Conservation (phyloP, 2,797 vertebrate species). For the Poecile montanus region DNA sequence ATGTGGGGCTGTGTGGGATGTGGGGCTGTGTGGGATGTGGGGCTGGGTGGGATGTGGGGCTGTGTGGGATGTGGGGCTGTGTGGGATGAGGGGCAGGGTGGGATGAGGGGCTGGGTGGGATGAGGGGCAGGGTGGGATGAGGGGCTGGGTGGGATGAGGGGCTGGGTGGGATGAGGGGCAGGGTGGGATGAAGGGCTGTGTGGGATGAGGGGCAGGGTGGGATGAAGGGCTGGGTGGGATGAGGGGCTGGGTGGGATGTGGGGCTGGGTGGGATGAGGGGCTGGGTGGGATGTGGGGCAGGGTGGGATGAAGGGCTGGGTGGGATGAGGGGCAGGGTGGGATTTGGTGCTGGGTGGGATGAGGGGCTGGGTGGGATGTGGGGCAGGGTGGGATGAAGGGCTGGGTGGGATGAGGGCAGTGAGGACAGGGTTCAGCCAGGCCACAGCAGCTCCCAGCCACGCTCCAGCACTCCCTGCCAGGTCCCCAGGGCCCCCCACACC, state of each 20-base stretch:
- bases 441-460: not conserved
- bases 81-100: too few species aligned
- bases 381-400: fast-evolving
- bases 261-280: not conserved
- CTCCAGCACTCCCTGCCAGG: not conserved
- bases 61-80: too few species aligned
- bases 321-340: too few species aligned
- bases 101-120: too few species aligned
- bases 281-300: too few species aligned
- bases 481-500: not conserved
- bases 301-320: too few species aligned
- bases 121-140: too few species aligned
- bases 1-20: not conserved
- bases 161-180: not conserved
- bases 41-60: too few species aligned
- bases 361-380: too few species aligned
- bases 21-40: fast-evolving
- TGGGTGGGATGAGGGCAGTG: not conserved
- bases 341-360: too few species aligned
- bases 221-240: not conserved
- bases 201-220: not conserved
- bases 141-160: fast-evolving
- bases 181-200: fast-evolving
- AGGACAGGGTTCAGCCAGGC: not conserved
- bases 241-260: fast-evolving